Evolutionary conservation across 2,113 vertebrate genomes (phyloP).

Genomic region (Sceloporus tristichus): DNA sequence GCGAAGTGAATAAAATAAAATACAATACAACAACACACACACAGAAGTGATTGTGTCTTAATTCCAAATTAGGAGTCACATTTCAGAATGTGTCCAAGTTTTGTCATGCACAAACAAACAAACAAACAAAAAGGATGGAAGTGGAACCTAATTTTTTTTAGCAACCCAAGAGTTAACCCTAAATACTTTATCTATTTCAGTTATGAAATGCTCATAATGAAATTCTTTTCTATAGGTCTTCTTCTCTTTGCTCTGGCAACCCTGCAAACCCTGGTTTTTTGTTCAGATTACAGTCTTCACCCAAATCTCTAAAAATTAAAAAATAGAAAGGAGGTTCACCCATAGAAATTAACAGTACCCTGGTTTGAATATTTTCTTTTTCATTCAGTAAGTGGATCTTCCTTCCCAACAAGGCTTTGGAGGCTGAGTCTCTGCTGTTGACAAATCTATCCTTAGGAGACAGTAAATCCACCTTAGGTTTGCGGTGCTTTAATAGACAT

Average conservation of each 20-base stretch:
- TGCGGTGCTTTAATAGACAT: slow-evolving; percentile 88
- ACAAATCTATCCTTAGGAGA: slow-evolving; percentile 86
- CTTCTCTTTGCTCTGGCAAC: too few species aligned
- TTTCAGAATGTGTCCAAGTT: neutral
- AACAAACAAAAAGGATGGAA: too few species aligned
- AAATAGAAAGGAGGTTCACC: too few species aligned
- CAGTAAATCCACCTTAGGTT: slow-evolving; percentile 89
- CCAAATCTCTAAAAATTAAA: slow-evolving; percentile 30
- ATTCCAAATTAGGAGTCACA: neutral
- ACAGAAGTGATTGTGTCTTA: neutral
- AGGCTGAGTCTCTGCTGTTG: slow-evolving; percentile 82
- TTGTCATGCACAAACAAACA: too few species aligned
- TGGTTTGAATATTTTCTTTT: slow-evolving; percentile 71
- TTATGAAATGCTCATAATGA: too few species aligned
- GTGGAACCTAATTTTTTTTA: too few species aligned
- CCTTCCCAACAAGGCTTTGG: slow-evolving; percentile 72
- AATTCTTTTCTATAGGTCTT: too few species aligned
- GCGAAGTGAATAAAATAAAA: accelerated
- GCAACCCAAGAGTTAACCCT: too few species aligned
- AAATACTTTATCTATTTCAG: too few species aligned
- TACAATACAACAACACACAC: neutral
- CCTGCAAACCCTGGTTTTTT: too few species aligned
- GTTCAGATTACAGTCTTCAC: neutral
- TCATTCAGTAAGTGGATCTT: slow-evolving; percentile 82
- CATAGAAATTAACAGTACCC: neutral